Percentiles rank a stretch among this genome's conserved stretches.
Conservation (phyloP, 1,140 invertebrate species). For the Lepidurus apus region DNA sequence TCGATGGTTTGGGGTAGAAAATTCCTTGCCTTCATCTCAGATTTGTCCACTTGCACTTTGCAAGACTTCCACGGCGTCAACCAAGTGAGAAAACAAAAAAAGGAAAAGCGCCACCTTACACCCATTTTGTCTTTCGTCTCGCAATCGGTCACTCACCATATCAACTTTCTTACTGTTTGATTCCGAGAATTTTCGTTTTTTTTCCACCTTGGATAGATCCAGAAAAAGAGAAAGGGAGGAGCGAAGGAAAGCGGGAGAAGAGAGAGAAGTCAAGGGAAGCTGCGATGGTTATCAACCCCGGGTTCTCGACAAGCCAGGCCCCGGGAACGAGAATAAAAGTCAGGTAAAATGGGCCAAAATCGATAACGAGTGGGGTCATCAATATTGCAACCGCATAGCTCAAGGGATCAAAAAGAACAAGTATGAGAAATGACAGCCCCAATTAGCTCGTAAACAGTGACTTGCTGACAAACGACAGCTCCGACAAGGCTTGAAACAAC, state of each 20-base stretch:
- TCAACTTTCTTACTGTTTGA: too few relatives aligned
- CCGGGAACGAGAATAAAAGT: not conserved
- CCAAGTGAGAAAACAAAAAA: too few relatives aligned
- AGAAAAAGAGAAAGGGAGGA: not conserved
- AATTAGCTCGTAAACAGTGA: not conserved
- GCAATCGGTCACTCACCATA: too few relatives aligned
- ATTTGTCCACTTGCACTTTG: too few relatives aligned
- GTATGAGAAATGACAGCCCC: not conserved
- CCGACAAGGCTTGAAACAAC: not conserved
- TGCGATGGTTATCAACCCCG: not conserved
- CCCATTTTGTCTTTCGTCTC: too few relatives aligned
- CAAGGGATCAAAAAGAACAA: not conserved
- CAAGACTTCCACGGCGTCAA: too few relatives aligned
- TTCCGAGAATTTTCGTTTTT: too few relatives aligned
- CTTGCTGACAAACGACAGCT: not conserved
- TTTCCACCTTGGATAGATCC: too few relatives aligned
- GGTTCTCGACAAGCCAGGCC: not conserved
- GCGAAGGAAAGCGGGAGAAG: not conserved
- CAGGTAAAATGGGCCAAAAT: not conserved
- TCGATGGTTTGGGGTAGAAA: too few relatives aligned
- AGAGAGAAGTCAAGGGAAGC: not conserved
- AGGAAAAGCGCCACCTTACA: too few relatives aligned
- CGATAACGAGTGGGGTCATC: not conserved
- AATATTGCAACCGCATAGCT: not conserved
- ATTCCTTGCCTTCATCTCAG: too few relatives aligned